Base-by-base conservation (phyloP, 1,140 invertebrate genomes). In the Zaprionus ghesquierei region DNA sequence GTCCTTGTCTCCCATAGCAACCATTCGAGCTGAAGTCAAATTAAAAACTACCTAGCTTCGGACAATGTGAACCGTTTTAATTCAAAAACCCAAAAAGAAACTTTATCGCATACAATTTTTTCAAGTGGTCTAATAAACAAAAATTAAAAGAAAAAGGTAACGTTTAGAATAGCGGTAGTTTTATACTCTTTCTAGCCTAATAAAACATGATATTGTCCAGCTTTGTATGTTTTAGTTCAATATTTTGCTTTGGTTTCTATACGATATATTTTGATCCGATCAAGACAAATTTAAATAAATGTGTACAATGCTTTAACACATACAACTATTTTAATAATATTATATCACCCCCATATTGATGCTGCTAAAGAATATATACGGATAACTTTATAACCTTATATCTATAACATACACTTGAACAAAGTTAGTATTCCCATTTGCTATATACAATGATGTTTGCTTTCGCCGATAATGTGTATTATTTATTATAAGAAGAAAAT, bases 1-100 rank as follows among this genome's bases (percentile, higher is more conserved):
- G 0, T 82, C 61, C 70, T 82, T 82, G 75, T 81, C 79, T 3
- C 64, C 49, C 79, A 81, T 81, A 13, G 8, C 5, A 63, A 38
- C 22, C 12, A 13, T 27, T 53, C 18, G 27, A 13, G n/a, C 20
- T 20, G 29, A 49, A 20, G 18, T 50, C 27, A 33, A 27, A 10
- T 4, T n/a, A 2, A 35, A 13, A 35, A 68, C 64, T 68, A 10
- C 15, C 13, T 6, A 41, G 22, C 23, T 10, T 12, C 8, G 6
- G 55, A 3, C 10, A 68, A 22, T 35, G 56, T 10, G 5, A 12
- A 29, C 15, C 12, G 10, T 18, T 60, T 66, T 51, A 60, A 68
- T 68, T 46, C 18, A 20, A 44, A 46, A 46, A 46, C 2, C 6
- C 12, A 10, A 46, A 46, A 22, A 5, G 35, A 8, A 22, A 22